Evolutionary conservation across 92 coral and sea anemone genomes (phyloP), one percentile per base, ranked within the genome.

Genomic region (Pocillopora meandrina): DNA sequence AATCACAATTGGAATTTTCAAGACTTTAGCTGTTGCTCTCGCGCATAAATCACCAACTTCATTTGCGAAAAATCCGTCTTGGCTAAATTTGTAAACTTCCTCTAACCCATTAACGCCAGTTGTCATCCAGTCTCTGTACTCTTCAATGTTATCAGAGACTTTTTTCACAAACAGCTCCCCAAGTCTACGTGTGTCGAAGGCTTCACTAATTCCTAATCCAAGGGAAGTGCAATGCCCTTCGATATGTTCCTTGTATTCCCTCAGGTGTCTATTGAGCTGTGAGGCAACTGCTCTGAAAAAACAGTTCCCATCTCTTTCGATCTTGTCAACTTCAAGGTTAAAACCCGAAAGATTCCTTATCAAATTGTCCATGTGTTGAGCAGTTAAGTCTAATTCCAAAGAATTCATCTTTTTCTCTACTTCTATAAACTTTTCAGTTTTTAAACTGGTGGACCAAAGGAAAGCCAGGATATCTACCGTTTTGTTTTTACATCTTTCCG

Each of bases 401-500:
- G 57, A 42, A 71, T 79, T 71, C 7, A 67, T 60, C 59, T 34
- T 31, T 0, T 71, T 12, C 65, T 82, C 87, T 56, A 72, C 36
- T 14, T 77, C 76, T 20, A 82, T 64, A 58, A 81, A 23, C 42
- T 26, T 35, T 8, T 47, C 33, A 56, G 72, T 88, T 6, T 59
- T 77, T 49, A 33, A 4, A 14, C 33, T 15, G 17, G 60, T 69
- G 5, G 72, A 79, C 86, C 88, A 78, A 52, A 84, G 89, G 76
- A 83, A 52, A 49, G 82, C 90, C 10, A 84, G 56, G 52, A 92
- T 84, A 77, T 93, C 91, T 18, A 93, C 76, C 75, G 87, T 84
- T 70, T 89, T 90, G n/a, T n/a, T 93, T 60, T 87, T 85, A 79
- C 89, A 93, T 66, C n/a, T n/a, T n/a, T n/a, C n/a, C n/a, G n/a